Evolutionary conservation across 2,797 vertebrate genomes (phyloP), one percentile per base, ranked within the genome.

Genomic region (Cyprinella venusta): DNA sequence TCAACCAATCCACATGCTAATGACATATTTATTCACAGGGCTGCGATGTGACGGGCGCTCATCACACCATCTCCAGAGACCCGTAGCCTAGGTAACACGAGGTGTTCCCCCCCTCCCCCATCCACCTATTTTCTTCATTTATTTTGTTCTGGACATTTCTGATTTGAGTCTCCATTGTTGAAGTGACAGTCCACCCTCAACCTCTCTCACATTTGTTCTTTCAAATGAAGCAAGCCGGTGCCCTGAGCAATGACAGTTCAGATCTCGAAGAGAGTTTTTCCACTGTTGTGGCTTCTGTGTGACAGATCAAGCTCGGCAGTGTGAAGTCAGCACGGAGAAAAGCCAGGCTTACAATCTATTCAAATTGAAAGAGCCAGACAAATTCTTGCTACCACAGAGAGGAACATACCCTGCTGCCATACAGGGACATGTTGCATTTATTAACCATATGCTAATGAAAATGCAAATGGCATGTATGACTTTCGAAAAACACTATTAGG

Each of bases 61-160:
- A 38, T 78, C 75, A 50, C 76, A 38, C 36, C 79, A 75, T 89
- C 88, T 88, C 80, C 9, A 83, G 83, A 87, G 90, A 88, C 81
- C 84, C 50, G 91, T 90, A 89, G 81, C 89, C 89, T 70, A 90
- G 89, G 90, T 90, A 92, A 93, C 90, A 85, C 81, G 84, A 87
- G 56, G 83, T 75, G 71, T 72, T 56, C 33, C 36, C 64, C 36
- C 64, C n/a, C 30, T 56, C 65, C 64, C 74, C 38, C 19, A 64
- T 68, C n/a, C 18, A 8, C n/a, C n/a, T 80, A 70, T 78, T 81
- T 79, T 56, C 59, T 67, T 85, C 79, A 82, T 79, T 82, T 84
- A 68, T 78, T 82, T 40, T 50, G 45, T 52, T 42, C 77, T 63
- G 42, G 36, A 67, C n/a, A 38, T 69, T 78, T 76, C 54, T 21